These are phyloP conservation scores for Dascillus cervinus DNA, from an alignment of 2,888 invertebrate genomes.

Conservation along the genomic window DNA sequence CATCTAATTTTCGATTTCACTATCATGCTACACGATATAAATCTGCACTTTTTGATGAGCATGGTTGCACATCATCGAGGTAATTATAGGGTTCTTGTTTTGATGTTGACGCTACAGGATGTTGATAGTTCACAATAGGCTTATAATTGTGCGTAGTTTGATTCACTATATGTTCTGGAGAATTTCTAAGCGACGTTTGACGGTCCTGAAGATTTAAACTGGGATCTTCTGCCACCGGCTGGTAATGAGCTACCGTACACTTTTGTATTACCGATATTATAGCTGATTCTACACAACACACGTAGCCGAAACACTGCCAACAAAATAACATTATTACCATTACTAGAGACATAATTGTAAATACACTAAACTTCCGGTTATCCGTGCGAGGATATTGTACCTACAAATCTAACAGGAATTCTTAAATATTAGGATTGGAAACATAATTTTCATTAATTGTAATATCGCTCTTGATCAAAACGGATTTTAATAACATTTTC, in stretches of 20 bases:
- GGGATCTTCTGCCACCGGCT: slow-evolving; percentile 56
- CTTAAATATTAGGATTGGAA: too few species aligned
- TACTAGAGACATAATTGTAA: too few species aligned
- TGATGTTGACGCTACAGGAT: slow-evolving; percentile 44
- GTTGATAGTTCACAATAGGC: slow-evolving; percentile 34
- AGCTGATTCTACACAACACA: slow-evolving; percentile 54
- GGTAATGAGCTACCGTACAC: slow-evolving; percentile 51
- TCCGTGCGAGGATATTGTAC: too few species aligned
- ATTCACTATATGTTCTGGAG: slow-evolving; percentile 36
- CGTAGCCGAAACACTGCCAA: slow-evolving; percentile 53
- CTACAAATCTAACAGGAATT: too few species aligned
- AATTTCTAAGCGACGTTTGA: slow-evolving; percentile 33
- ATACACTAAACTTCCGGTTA: too few species aligned
- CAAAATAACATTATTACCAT: too few species aligned
- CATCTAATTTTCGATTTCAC: slow-evolving; percentile 20
- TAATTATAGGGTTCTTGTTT: slow-evolving; percentile 40
- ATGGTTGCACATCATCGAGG: slow-evolving; percentile 44
- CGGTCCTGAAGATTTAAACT: slow-evolving; percentile 48
- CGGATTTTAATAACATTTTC: too few species aligned
- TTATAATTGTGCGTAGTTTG: slow-evolving; percentile 42
- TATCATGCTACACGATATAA: slow-evolving; percentile 40
- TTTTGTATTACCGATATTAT: slow-evolving; percentile 51
- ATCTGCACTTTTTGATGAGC: slow-evolving; percentile 42
- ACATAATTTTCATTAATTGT: too few species aligned
- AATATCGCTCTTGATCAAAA: too few species aligned